Evolutionary conservation across 1,140 invertebrate genomes (phyloP), one percentile per base, ranked within the genome.

Genomic region (Nephila pilipes): DNA sequence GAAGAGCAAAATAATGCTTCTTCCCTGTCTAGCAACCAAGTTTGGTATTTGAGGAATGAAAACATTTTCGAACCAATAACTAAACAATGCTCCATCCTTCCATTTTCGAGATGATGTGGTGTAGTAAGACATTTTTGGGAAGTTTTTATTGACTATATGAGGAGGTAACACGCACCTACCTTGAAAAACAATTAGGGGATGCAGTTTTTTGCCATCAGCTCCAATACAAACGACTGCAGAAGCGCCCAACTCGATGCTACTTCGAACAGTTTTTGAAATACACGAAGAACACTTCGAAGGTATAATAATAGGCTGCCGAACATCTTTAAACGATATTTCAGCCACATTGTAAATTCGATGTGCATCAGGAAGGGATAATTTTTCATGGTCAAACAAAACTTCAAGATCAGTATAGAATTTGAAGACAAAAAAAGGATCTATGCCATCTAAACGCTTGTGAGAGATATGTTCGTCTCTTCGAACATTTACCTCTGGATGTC

Each of bases 41-140:
- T 3, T 36, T 18, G 81, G 46, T 57, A 83, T 25, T 57, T 54
- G 38, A 83, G 81, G 46, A 25, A 83, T 83, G 46, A 83, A 83
- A 18, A 83, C 38, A 57, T 83, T 54, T 25, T 83, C 81, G 25
- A 83, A 83, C 81, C 81, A 83, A 25, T 83, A 57, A 22, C 46
- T 55, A 16, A 83, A 83, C 10, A 83, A 83, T 18, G 14, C 22
- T 16, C 54, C 81, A 16, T 83, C 81, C 46, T 16, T 55, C 38
- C 81, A 83, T 29, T 83, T 83, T 4, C 6, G 12, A 12, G 81
- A 10, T 25, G 81, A 55, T 83, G n/a, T 22, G 12, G 69, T 75
- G 29, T 75, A 75, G 29, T 36, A 75, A 32, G 81, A 16, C 25
- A 46, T 83, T 83, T 10, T 46, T 14, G 69, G 69, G 2, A 32